phyloP scores from a whole-genome alignment of 2,888 invertebrate genomes.

The Eristalis pertinax region DNA sequence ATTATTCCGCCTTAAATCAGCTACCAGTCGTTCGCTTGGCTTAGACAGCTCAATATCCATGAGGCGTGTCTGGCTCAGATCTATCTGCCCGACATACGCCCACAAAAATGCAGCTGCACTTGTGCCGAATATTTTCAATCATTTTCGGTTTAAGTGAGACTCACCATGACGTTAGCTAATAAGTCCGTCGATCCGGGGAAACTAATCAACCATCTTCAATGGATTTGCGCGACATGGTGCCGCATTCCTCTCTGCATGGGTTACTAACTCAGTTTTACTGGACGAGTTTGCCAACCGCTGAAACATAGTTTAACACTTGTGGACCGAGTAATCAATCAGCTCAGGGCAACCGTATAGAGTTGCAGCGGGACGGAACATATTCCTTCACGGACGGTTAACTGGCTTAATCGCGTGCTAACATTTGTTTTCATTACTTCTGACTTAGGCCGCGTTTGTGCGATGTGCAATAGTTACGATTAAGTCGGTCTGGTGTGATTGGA shows the following conservation, averaged over 20 bases:
- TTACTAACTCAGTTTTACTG: background rate
- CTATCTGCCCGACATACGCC: background rate
- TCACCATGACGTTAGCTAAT: too few species aligned
- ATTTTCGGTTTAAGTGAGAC: too few species aligned
- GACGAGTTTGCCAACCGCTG: background rate
- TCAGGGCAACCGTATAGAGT: background rate
- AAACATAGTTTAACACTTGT: slow-evolving; percentile 1
- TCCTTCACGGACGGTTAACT: slow-evolving; percentile 1
- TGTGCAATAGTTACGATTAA: background rate
- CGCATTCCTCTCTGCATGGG: too few species aligned
- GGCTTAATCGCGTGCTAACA: slow-evolving; percentile 1
- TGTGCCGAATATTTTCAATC: too few species aligned
- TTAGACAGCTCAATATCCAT: background rate
- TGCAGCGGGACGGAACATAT: background rate
- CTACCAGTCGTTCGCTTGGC: too few species aligned
- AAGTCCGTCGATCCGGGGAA: too few species aligned
- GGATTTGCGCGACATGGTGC: too few species aligned
- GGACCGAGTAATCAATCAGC: background rate
- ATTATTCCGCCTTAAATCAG: too few species aligned
- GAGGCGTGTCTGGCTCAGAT: background rate
- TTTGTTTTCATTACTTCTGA: background rate
- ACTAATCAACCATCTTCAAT: too few species aligned
- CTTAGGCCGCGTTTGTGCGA: background rate
- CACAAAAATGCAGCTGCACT: background rate
- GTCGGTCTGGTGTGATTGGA: background rate